Evolutionary conservation across 92 coral and sea anemone species (phyloP).

Genomic region (Heteractis magnifica): DNA sequence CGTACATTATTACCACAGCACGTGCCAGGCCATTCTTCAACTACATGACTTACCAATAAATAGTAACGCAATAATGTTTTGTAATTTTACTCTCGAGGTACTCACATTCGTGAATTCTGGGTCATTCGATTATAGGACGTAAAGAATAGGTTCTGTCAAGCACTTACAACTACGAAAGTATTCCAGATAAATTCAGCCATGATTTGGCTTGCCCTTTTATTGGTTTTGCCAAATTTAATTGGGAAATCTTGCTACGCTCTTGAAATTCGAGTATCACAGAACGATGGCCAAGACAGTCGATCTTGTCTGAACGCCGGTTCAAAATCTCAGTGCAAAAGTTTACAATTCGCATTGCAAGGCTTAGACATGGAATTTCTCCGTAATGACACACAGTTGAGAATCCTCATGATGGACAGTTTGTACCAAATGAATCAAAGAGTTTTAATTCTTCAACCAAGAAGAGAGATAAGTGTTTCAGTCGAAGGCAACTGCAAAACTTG

Average conservation of each 20-base stretch:
- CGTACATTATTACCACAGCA: too few relatives aligned
- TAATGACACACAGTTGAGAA: slow-evolving; percentile 44
- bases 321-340: slow-evolving; percentile 46
- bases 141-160: background rate
- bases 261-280: slow-evolving; percentile 55
- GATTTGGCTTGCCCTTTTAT: background rate
- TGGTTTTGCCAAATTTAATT: background rate
- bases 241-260: slow-evolving; percentile 8
- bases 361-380: slow-evolving; percentile 15
- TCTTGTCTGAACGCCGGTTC: slow-evolving; percentile 45
- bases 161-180: background rate
- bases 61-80: too few relatives aligned
- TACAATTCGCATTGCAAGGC: slow-evolving; percentile 61
- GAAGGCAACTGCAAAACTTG: slow-evolving; percentile 18
- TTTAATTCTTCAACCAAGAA: slow-evolving; percentile 49
- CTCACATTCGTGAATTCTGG: too few relatives aligned
- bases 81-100: too few relatives aligned
- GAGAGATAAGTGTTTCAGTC: slow-evolving; percentile 35
- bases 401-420: slow-evolving; percentile 48
- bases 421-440: slow-evolving; percentile 37
- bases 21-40: too few relatives aligned
- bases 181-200: background rate
- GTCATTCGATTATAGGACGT: background rate
- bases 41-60: too few relatives aligned
- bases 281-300: slow-evolving; percentile 46